Evolutionary conservation across 2,113 vertebrate genomes (phyloP), one percentile per base, ranked within the genome.

Genomic region (Sebastes fasciatus): DNA sequence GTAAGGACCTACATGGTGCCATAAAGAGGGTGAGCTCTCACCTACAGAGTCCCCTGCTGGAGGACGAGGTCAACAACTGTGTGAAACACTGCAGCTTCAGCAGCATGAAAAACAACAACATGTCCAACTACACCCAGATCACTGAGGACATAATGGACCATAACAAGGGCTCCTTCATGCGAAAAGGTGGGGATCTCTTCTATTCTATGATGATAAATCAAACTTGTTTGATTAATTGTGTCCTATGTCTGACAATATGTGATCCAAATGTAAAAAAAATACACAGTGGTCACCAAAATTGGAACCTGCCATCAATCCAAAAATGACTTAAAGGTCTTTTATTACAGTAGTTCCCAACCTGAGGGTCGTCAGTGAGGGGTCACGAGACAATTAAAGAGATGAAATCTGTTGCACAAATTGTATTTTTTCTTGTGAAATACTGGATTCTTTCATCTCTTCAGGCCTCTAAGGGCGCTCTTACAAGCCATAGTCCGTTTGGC

Each of bases 111-210:
- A 89, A 96, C 79, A 98, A 96, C 67, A 3, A 81, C 65, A 96
- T 96, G 96, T 90, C 91, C 80, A 98, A 98, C 90, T 97, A 96
- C 85, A 90, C 90, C 1, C 95, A 96, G 0, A 23, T 97, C 19
- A 51, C 95, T 6, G 0, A 17, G 0, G 93, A 96, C n/a, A 95
- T 97, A 88, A 88, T 98, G 87, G 96, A 98, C 89, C 95, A 97
- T 49, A 95, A 77, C 82, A 95, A 94, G 78, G 94, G 97, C 12
- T 51, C 83, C 75, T 98, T 98, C 94, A 96, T 98, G 96, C 94
- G 97, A 64, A 97, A 96, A 94, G 97, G 97, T 97, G 64, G 52
- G 89, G 1, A 0, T 48, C 17, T 52, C 6, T 45, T n/a, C 4
- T 60, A 1, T 21, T 5, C 4, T 10, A 34, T n/a, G 19, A 11